Evolutionary conservation across 2,113 vertebrate species (phyloP).

Genomic region (Vicugna pacos): DNA sequence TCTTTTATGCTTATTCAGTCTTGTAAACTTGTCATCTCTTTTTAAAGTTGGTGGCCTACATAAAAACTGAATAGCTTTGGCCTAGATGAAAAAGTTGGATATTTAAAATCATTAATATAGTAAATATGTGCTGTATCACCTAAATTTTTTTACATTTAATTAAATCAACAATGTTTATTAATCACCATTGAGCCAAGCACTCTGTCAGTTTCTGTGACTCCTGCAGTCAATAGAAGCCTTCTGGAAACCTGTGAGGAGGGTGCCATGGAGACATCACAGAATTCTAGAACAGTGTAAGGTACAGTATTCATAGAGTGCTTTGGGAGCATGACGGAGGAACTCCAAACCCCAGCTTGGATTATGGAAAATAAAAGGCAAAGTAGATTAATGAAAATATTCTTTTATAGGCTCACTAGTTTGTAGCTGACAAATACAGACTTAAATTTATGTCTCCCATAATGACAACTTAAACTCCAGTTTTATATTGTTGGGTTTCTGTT

Average conservation of each 20-base stretch:
- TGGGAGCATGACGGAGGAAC: background rate
- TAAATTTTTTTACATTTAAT: background rate
- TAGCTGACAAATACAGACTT: background rate
- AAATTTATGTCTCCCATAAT: background rate
- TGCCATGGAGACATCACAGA: background rate
- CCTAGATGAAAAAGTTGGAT: background rate
- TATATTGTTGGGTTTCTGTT: background rate
- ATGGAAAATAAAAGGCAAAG: constrained; percentile 3
- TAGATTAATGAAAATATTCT: background rate
- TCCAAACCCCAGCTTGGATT: background rate
- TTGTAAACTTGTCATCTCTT: background rate
- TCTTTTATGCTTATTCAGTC: background rate
- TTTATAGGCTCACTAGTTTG: background rate
- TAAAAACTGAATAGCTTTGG: background rate
- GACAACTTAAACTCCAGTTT: background rate
- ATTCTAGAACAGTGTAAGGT: background rate
- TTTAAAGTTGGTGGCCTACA: background rate
- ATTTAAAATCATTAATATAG: background rate
- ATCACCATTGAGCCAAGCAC: background rate
- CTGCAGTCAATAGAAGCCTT: background rate
- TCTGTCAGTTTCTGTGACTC: background rate
- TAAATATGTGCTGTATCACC: background rate
- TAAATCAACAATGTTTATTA: background rate
- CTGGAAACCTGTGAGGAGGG: background rate
- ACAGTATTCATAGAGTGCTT: background rate